Percentiles rank a stretch among this genome's conserved stretches.
Evolutionary conservation across 2,888 invertebrate genomes (phyloP).

Genomic region (Lasiommata megera): DNA sequence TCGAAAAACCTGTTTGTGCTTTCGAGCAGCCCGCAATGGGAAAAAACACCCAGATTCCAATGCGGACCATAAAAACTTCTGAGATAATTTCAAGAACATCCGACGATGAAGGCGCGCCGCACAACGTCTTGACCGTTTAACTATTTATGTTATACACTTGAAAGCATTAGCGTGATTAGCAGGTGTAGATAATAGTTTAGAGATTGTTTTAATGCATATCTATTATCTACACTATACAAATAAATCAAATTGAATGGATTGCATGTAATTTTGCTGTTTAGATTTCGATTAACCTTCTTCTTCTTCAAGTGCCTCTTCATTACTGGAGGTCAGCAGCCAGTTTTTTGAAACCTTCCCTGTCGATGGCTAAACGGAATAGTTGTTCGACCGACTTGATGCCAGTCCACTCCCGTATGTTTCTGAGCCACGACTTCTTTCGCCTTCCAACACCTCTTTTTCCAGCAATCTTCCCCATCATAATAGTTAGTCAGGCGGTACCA

Average conservation of each 20-base stretch:
- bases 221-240: not conserved
- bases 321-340: no score
- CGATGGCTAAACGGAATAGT: no score
- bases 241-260: not conserved
- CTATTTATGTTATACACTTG: conserved; percentile 59
- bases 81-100: conserved; percentile 75
- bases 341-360: no score
- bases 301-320: no score
- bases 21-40: conserved; percentile 69
- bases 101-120: conserved; percentile 51
- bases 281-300: no score
- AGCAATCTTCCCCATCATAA: no score
- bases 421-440: no score
- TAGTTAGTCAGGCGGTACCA: no score
- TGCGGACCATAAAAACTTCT: conserved; percentile 77
- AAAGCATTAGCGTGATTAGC: conserved; percentile 44
- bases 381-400: no score
- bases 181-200: conserved; percentile 13
- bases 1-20: conserved; percentile 79
- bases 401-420: no score
- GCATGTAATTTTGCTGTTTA: no score
- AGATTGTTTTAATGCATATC: not conserved
- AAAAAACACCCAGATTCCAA: conserved; percentile 77
- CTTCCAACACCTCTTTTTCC: no score
- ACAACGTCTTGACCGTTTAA: conserved; percentile 50